Evolutionary conservation across 2,113 vertebrate species (phyloP), one percentile per base, ranked within the genome.

Genomic region (Garra rufa): DNA sequence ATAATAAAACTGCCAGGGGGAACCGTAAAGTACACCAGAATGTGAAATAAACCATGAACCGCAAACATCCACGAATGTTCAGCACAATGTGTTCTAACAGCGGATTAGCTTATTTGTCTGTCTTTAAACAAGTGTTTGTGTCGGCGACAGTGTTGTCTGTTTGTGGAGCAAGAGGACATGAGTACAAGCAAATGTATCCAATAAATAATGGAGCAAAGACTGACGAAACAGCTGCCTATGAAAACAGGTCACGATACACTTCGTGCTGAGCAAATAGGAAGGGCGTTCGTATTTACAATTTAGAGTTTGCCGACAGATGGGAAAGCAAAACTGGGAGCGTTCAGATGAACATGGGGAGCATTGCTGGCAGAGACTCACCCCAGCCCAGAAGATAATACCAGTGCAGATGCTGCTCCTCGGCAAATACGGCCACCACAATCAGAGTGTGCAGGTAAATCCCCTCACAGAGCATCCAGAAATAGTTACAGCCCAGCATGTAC

Each of bases 401-500:
- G 77, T 96, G 94, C 88, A 99, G 87, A 26, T 93, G 95, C 70
- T 98, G 97, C 11, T 96, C 95, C 83, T 98, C 97, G 0, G 95
- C 95, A 80, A 99, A 99, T 78, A 99, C 96, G 0, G 97, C 93
- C 90, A 99, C 96, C 88, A 99, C 98, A 0, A 99, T 98, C 87
- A 99, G 94, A 0, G 97, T 98, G 90, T 99, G 98, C 44, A 99
- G 95, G 85, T 99, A 99, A 89, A 99, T 97, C 55, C 98, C 98
- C 88, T 99, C 98, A 0, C 98, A 99, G 2, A 99, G 96, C 98
- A 99, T 99, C 98, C 98, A 99, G 93, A 99, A 99, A 76, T 99
- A 99, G 84, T 99, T 99, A 92, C 98, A 99, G 14, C 97, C 95
- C 93, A 98, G 87, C 95, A 99, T 96, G 92, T 99, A 99, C 92